Conservation (phyloP, 2,888 invertebrate species). For the Athetis lepigone region DNA sequence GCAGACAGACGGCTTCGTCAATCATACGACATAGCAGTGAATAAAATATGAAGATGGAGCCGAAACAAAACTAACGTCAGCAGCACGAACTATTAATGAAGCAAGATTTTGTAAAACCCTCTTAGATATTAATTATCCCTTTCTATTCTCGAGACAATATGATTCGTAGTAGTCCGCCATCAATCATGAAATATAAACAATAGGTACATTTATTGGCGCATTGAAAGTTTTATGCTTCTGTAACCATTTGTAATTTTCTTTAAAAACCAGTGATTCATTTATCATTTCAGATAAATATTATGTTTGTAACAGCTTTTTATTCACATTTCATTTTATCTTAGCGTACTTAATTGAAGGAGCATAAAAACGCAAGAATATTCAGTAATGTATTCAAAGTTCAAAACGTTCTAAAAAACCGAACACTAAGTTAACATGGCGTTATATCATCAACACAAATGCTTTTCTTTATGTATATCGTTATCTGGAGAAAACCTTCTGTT, state of each 20-base stretch:
- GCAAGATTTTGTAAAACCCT: constrained; percentile 32
- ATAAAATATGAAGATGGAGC: constrained; percentile 41
- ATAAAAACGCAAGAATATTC: not conserved
- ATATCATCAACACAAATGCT: not conserved
- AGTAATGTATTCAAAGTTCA: not conserved
- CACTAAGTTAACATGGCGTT: not conserved
- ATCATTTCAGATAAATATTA: not conserved
- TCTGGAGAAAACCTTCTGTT: constrained; percentile 4
- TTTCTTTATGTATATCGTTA: constrained; percentile 1
- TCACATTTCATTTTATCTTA: not conserved
- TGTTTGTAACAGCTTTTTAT: not conserved
- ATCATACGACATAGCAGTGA: constrained; percentile 34
- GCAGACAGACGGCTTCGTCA: constrained; percentile 31
- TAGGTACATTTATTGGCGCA: constrained; percentile 12
- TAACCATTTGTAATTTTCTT: constrained; percentile 7
- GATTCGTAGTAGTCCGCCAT: constrained; percentile 20
- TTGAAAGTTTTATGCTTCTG: not conserved
- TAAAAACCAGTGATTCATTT: not conserved
- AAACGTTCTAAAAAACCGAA: not conserved
- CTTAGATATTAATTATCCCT: constrained; percentile 47
- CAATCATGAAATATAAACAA: constrained; percentile 42
- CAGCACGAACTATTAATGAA: constrained; percentile 42
- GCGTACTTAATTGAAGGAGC: not conserved
- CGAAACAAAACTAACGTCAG: constrained; percentile 27
- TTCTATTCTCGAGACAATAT: constrained; percentile 13